These are phyloP conservation scores for Rhimphoctona megacephalus DNA, from an alignment of 2,888 invertebrate species.

Conservation along the genomic window DNA sequence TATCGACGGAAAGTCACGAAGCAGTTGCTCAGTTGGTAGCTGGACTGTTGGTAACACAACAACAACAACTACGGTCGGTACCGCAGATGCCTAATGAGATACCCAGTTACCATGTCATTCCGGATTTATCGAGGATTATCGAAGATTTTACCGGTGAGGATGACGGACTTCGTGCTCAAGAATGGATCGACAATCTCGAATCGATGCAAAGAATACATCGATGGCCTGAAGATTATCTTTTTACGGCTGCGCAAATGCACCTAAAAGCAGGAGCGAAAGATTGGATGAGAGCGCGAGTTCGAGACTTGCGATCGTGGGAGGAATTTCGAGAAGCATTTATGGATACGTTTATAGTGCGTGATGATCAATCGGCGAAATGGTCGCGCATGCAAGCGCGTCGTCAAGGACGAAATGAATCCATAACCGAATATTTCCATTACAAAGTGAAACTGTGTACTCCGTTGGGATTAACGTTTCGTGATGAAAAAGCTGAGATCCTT, in stretches of 20 bases:
- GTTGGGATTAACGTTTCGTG: slow-evolving; percentile 26
- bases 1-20: not conserved
- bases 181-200: slow-evolving; percentile 15
- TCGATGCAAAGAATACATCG: not conserved
- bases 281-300: not conserved
- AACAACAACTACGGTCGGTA: not conserved
- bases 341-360: slow-evolving; percentile 26
- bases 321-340: slow-evolving; percentile 36
- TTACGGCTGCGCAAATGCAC: not conserved
- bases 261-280: not conserved
- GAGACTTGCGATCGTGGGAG: slow-evolving; percentile 13
- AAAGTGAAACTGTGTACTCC: slow-evolving; percentile 9
- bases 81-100: not conserved
- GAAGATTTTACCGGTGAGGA: slow-evolving; percentile 14
- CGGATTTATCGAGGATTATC: slow-evolving; percentile 18
- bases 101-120: not conserved
- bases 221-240: not conserved
- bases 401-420: slow-evolving; percentile 16
- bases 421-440: not conserved
- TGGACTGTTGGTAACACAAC: not conserved
- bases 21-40: not conserved
- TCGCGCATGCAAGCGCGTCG: slow-evolving; percentile 15
- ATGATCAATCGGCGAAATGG: slow-evolving; percentile 14
- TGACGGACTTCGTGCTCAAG: not conserved
- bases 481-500: slow-evolving; percentile 20